Evolutionary conservation across 1,140 invertebrate species (phyloP).

Genomic region (Drosophila prosaltans): DNA sequence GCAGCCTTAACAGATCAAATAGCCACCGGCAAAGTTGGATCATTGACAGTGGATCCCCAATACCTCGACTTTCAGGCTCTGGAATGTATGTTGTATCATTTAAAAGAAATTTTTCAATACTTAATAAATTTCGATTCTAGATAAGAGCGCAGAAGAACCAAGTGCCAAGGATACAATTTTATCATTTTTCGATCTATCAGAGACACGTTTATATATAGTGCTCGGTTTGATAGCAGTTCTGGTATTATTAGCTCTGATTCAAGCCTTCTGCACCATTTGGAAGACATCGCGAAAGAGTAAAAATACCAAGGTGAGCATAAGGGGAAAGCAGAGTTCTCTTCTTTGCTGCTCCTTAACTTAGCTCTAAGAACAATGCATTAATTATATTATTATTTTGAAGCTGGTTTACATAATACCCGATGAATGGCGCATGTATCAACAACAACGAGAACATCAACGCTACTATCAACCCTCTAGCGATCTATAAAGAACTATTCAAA

Average conservation of each 20-base stretch:
- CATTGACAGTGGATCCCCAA: constrained; percentile 90
- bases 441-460: constrained; percentile 81
- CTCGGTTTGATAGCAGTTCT: constrained; percentile 91
- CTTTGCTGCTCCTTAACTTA: neutral
- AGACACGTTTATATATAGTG: constrained; percentile 91
- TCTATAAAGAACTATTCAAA: constrained; percentile 55
- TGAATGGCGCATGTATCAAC: constrained; percentile 82
- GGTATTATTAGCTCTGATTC: constrained; percentile 90
- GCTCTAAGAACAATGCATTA: constrained; percentile 4
- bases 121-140: constrained; percentile 22
- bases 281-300: constrained; percentile 87
- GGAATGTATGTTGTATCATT: constrained; percentile 83
- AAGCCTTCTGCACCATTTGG: constrained; percentile 93
- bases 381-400: constrained; percentile 61
- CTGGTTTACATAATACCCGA: constrained; percentile 83
- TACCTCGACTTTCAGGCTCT: constrained; percentile 88
- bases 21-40: constrained; percentile 88
- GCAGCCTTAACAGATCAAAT: constrained; percentile 88
- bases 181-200: constrained; percentile 86
- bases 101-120: too few relatives aligned
- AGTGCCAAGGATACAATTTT: constrained; percentile 74
- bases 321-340: neutral
- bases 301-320: constrained; percentile 84
- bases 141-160: constrained; percentile 56
- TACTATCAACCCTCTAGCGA: constrained; percentile 83